A percentile compares a stretch with the other conserved stretches of the same genome.
phyloP scores from a whole-genome alignment of 92 coral and sea anemone species.

The Actinostola sp. region DNA sequence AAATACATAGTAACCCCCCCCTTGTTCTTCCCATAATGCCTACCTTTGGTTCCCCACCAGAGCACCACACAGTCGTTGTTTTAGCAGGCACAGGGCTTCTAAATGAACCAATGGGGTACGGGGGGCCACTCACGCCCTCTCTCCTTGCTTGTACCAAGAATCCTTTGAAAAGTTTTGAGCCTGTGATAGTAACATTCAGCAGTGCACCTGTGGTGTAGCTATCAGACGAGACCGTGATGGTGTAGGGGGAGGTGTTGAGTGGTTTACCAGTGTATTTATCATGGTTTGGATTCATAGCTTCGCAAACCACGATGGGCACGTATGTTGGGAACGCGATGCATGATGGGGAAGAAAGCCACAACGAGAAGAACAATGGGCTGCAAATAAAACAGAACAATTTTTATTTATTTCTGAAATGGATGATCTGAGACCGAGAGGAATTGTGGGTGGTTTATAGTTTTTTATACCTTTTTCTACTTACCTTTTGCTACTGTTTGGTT shows the following conservation, averaged over 20 bases:
- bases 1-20: too few species aligned
- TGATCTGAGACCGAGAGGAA: too few species aligned
- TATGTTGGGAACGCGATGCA: conserved; percentile 47
- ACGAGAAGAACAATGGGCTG: conserved; percentile 6
- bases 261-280: conserved; percentile 12
- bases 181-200: conserved; percentile 43
- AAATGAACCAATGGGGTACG: conserved; percentile 59
- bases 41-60: conserved; percentile 67
- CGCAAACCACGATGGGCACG: conserved; percentile 54
- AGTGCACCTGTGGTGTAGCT: conserved; percentile 47
- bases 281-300: conserved; percentile 37
- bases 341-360: conserved; percentile 19
- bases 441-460: too few species aligned
- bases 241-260: conserved; percentile 38
- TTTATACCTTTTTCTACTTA: too few species aligned
- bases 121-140: conserved; percentile 32
- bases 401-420: not conserved
- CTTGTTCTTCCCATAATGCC: too few species aligned
- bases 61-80: conserved; percentile 59
- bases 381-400: not conserved
- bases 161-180: conserved; percentile 39
- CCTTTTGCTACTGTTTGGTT: too few species aligned
- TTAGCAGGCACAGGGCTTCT: conserved; percentile 35
- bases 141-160: conserved; percentile 57
- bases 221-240: conserved; percentile 33